Conservation (phyloP, 2,797 vertebrate species). For the Chanos chanos region DNA sequence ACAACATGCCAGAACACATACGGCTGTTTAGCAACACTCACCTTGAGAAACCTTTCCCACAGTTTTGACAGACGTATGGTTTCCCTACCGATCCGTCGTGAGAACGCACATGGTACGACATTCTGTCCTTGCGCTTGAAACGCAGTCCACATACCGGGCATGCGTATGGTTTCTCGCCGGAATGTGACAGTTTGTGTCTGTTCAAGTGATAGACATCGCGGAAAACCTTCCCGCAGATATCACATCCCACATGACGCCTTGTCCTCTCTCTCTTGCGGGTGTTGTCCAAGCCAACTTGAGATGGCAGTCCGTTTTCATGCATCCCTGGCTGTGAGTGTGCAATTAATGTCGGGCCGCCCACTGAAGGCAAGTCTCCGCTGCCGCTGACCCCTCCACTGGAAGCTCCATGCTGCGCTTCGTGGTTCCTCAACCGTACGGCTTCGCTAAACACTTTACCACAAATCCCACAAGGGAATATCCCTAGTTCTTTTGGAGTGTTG, state of each 20-base stretch:
- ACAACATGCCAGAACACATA: no score
- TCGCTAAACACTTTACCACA: conserved; percentile 95
- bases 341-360: conserved; percentile 50
- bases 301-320: conserved; percentile 63
- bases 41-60: conserved; percentile 99
- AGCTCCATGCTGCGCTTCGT: conserved; percentile 92
- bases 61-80: conserved; percentile 98
- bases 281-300: conserved; percentile 65
- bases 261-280: conserved; percentile 90
- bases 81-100: conserved; percentile 98
- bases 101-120: conserved; percentile 98
- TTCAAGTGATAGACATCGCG: conserved; percentile 98
- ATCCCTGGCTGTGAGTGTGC: conserved; percentile 49
- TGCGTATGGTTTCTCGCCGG: conserved; percentile 98
- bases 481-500: conserved; percentile 74
- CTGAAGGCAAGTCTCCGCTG: conserved; percentile 48
- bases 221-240: conserved; percentile 98
- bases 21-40: no score
- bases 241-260: conserved; percentile 94
- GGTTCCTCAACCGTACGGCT: conserved; percentile 86
- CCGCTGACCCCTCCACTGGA: conserved; percentile 41
- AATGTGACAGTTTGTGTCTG: conserved; percentile 97
- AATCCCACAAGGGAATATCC: conserved; percentile 85
- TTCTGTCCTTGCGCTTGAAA: conserved; percentile 97
- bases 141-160: conserved; percentile 94